A percentile compares a stretch with the other conserved stretches of the same genome.
phyloP scores from a whole-genome alignment of 2,888 invertebrate genomes.

The Meloe dianella region DNA sequence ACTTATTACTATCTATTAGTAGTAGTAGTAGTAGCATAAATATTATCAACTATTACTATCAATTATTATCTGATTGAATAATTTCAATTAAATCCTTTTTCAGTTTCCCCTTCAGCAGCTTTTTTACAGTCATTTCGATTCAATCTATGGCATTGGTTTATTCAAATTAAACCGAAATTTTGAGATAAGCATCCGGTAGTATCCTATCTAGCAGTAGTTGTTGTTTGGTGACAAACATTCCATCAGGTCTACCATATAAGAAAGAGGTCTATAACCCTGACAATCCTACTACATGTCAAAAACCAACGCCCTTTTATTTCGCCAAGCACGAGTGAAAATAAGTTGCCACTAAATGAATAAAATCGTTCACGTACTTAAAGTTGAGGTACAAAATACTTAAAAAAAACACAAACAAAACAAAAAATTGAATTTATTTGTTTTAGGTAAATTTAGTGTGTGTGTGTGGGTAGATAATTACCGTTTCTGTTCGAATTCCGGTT shows the following conservation, averaged over 20 bases:
- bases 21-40: too few relatives aligned
- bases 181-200: constrained; percentile 7
- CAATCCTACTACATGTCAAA: not conserved
- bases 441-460: too few relatives aligned
- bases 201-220: too few relatives aligned
- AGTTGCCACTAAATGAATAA: too few relatives aligned
- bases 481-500: constrained; percentile 13
- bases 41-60: not conserved
- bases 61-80: not conserved
- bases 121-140: not conserved
- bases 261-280: constrained; percentile 1
- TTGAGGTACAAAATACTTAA: too few relatives aligned
- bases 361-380: too few relatives aligned
- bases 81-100: too few relatives aligned
- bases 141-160: not conserved
- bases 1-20: constrained; percentile 20
- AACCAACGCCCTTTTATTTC: not conserved
- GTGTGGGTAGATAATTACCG: constrained; percentile 4
- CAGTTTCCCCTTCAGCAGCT: too few relatives aligned
- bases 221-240: constrained; percentile 5
- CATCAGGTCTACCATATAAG: not conserved
- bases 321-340: not conserved
- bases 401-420: too few relatives aligned
- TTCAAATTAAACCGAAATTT: not conserved
- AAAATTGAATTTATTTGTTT: too few relatives aligned